Evolutionary conservation across 1,140 invertebrate species (phyloP).

Genomic region (Scaptodrosophila lebanonensis): DNA sequence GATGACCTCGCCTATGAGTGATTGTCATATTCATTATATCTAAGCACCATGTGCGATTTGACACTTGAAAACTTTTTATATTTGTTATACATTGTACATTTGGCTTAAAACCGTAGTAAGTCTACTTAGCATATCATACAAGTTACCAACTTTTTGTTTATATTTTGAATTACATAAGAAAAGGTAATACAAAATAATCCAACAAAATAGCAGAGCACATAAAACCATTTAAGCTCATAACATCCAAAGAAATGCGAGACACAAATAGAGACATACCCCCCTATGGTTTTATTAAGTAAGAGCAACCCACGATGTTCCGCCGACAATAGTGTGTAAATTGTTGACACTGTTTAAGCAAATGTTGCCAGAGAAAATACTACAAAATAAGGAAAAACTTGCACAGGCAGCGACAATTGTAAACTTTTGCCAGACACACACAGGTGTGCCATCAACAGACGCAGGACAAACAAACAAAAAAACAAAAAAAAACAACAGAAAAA

Average conservation of each 20-base stretch:
- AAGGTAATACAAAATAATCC: too few relatives aligned
- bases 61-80: too few relatives aligned
- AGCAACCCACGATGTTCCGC: constrained; percentile 8
- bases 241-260: constrained; percentile 40
- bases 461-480: constrained; percentile 15
- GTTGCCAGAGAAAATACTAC: constrained; percentile 41
- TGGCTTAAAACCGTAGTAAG: too few relatives aligned
- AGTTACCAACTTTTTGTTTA: too few relatives aligned
- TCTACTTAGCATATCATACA: too few relatives aligned
- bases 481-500: constrained; percentile 24
- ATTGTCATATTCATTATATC: too few relatives aligned
- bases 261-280: too few relatives aligned
- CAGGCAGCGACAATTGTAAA: constrained; percentile 18
- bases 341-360: constrained; percentile 68
- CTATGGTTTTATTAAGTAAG: constrained; percentile 43
- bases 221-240: constrained; percentile 70
- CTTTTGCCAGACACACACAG: constrained; percentile 43
- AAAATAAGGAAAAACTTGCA: constrained; percentile 15
- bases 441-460: constrained; percentile 14
- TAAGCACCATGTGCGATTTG: too few relatives aligned
- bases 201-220: too few relatives aligned
- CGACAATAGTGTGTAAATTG: constrained; percentile 70
- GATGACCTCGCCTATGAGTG: too few relatives aligned
- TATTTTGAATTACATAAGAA: too few relatives aligned
- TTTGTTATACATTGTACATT: too few relatives aligned